phyloP scores from a whole-genome alignment of 2,797 vertebrate genomes.

The Aphelocoma californica region DNA sequence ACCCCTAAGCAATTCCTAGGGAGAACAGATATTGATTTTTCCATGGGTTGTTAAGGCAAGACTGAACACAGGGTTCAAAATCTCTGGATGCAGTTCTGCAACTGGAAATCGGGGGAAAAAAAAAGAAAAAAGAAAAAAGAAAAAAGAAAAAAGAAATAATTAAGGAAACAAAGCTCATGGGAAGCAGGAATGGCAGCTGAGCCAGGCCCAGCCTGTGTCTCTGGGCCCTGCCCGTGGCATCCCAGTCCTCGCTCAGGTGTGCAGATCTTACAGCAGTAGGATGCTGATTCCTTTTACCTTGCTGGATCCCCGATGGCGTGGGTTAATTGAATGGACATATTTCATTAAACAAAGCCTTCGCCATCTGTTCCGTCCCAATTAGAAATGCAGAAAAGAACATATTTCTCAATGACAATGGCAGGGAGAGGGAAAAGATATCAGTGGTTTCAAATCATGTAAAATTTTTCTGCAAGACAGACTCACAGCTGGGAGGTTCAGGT shows the following conservation, averaged over 20 bases:
- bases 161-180: background rate
- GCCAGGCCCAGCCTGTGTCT: background rate
- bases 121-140: accelerated
- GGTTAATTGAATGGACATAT: conserved; percentile 77
- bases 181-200: background rate
- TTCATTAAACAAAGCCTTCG: conserved; percentile 74
- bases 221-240: background rate
- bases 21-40: background rate
- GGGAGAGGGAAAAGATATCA: background rate
- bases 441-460: conserved; percentile 31
- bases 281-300: background rate
- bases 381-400: conserved; percentile 56
- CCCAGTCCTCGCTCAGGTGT: background rate
- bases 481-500: background rate
- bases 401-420: conserved; percentile 59
- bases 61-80: background rate
- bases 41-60: accelerated
- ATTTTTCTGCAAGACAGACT: background rate
- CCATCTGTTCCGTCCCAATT: conserved; percentile 72
- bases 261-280: background rate
- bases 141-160: accelerated
- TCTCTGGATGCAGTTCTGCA: background rate
- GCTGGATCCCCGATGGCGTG: conserved; percentile 39
- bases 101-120: background rate
- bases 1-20: accelerated